Base-by-base conservation (phyloP, 2,888 invertebrate species). In the Helobdella robusta region DNA sequence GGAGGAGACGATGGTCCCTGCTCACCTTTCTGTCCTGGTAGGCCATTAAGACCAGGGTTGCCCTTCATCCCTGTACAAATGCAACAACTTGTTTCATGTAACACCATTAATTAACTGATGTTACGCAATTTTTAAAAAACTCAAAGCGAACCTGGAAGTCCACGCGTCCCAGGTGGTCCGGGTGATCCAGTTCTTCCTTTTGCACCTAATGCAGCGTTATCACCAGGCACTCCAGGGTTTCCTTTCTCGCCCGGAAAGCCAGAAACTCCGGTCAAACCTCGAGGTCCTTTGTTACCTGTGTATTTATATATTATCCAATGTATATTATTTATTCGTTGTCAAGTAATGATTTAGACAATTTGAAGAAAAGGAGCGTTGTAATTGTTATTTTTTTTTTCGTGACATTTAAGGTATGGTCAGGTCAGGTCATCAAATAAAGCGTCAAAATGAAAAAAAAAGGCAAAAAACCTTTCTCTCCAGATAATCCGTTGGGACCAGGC, bases 21-120 rank as follows among this genome's bases (percentile, higher is more conserved):
- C 15, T 46, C 60, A 32, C 65, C 65, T 11, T 59, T 32, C 1
- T 44, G 23, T 20, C 67, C 67, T 15, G 44, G 28, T 30, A 25
- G 32, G 23, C 67, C 66, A 25, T 35, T 18, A 40, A 36, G 44
- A 36, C 66, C 66, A 1, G 25, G 18, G 11, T 48, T 40, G n/a
- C 65, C 65, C 50, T 65, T 65, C 44, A 15, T 28, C 25, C 64
- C 64, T 64, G 30, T 23, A 64, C n/a, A n/a, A n/a, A n/a, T n/a
- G n/a, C n/a, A n/a, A n/a, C n/a, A n/a, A n/a, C n/a, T n/a, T n/a
- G n/a, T n/a, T n/a, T n/a, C n/a, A n/a, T n/a, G n/a, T n/a, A n/a
- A n/a, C n/a, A n/a, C n/a, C 65, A 58, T 23, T 8, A 20, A 34
- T 48, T 50, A 15, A 58, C 65, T 48, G 32, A 40, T n/a, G 8